Conservation (phyloP, 2,113 vertebrate species). For the Sphyrna mokarran region DNA sequence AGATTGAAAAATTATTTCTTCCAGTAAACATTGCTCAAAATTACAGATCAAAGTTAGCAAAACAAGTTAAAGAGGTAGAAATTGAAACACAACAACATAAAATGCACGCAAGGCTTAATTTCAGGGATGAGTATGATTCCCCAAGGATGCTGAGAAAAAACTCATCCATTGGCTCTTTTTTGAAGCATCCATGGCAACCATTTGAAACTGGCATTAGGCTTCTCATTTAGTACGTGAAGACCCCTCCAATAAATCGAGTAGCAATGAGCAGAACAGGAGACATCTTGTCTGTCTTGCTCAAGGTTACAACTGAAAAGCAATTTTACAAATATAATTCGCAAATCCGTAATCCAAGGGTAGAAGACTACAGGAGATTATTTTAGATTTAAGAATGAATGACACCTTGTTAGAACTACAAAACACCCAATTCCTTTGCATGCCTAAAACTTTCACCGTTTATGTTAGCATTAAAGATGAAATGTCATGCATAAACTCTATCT, state of each 20-base stretch:
- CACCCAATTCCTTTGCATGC: background rate
- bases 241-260: no score
- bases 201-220: background rate
- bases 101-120: background rate
- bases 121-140: background rate
- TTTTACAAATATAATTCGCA: no score
- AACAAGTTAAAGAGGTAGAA: background rate
- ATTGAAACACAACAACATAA: background rate
- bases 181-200: background rate
- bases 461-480: background rate
- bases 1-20: background rate
- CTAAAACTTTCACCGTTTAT: background rate
- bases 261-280: background rate
- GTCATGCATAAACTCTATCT: background rate
- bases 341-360: background rate
- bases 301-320: background rate
- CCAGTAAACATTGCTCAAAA: background rate
- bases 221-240: background rate
- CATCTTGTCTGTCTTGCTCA: background rate
- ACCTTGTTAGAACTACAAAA: background rate
- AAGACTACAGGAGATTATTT: background rate
- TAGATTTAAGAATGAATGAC: background rate
- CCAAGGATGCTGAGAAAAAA: background rate
- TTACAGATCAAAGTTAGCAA: background rate
- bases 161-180: background rate